Conservation (phyloP, 2,888 invertebrate species). For the Unio delphinus region DNA sequence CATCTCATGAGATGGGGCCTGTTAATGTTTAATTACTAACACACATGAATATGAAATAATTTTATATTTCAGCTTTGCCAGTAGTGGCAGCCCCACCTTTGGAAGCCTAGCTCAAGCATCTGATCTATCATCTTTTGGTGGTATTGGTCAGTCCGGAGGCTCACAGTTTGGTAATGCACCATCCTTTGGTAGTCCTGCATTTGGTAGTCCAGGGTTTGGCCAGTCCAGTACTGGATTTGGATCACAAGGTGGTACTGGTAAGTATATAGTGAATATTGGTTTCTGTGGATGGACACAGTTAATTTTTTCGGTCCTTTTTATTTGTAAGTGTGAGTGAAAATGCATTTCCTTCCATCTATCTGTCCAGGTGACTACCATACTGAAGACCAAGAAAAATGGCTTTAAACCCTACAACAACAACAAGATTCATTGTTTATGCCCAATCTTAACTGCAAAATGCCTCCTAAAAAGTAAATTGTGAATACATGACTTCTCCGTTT, state of each 20-base stretch:
- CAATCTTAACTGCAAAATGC: no score
- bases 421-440: no score
- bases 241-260: conserved; percentile 1
- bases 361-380: no score
- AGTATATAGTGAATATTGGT: background rate
- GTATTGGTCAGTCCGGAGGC: conserved; percentile 20
- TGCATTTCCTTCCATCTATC: no score
- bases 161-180: conserved; percentile 21
- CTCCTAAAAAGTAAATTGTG: no score
- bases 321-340: background rate
- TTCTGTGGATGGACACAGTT: background rate
- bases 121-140: conserved; percentile 45
- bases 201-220: conserved; percentile 18
- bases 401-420: no score
- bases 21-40: background rate
- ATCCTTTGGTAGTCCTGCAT: conserved; percentile 26
- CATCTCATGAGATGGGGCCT: no score
- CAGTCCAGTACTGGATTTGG: conserved; percentile 2
- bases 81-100: conserved; percentile 51
- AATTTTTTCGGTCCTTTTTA: background rate
- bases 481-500: no score
- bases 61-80: conserved; percentile 45
- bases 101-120: conserved; percentile 54
- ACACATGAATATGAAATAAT: background rate
- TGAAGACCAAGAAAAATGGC: no score